Evolutionary conservation across 37 sponge, comb jelly and placozoan species (phyloP).

Genomic region (Halichondria panicea): DNA sequence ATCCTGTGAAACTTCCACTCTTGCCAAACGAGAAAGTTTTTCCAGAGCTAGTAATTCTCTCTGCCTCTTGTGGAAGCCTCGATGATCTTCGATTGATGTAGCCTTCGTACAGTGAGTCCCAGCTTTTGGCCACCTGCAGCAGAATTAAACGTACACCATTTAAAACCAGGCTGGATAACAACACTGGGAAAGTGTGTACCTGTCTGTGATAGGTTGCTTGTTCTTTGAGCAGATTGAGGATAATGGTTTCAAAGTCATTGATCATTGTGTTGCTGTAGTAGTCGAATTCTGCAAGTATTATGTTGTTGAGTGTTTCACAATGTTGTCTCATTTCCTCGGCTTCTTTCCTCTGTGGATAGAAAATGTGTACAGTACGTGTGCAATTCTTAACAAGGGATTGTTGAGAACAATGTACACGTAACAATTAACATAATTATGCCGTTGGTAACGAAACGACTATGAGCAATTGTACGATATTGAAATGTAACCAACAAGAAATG

Average conservation of each 20-base stretch:
- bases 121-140: slow-evolving; percentile 38
- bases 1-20: not conserved
- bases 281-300: slow-evolving; percentile 84
- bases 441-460: too few relatives aligned
- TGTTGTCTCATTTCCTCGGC: slow-evolving; percentile 64
- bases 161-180: not conserved
- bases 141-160: not conserved
- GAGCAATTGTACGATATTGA: too few relatives aligned
- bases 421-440: too few relatives aligned
- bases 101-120: slow-evolving; percentile 20
- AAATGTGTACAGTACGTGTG: not conserved
- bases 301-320: slow-evolving; percentile 82
- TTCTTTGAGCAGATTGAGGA: slow-evolving; percentile 28
- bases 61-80: not conserved
- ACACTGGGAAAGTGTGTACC: slow-evolving; percentile 30
- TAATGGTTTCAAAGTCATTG: slow-evolving; percentile 49
- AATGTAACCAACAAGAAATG: too few relatives aligned
- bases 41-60: not conserved
- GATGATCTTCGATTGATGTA: slow-evolving; percentile 14
- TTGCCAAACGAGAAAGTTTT: not conserved
- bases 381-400: too few relatives aligned
- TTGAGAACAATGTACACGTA: too few relatives aligned
- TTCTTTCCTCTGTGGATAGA: slow-evolving; percentile 63
- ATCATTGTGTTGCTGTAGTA: slow-evolving; percentile 57
- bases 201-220: slow-evolving; percentile 69